These are phyloP conservation scores for Agrypnia vestita DNA, from an alignment of 1,140 invertebrate genomes.

Conservation along the genomic window DNA sequence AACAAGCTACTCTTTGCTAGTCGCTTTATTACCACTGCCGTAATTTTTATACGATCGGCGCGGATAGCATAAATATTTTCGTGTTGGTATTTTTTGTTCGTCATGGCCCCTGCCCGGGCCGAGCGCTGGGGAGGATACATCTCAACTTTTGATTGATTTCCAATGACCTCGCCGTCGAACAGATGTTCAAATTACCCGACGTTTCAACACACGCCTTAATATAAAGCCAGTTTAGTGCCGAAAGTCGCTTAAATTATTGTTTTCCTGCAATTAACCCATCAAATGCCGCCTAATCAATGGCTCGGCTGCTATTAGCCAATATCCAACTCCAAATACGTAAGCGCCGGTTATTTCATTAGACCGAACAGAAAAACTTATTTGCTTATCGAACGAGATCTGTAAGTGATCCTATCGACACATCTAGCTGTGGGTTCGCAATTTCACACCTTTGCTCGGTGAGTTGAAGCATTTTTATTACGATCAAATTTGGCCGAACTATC, in stretches of 20 bases:
- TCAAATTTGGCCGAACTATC: neutral
- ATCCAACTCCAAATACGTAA: constrained; percentile 21
- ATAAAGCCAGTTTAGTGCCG: neutral
- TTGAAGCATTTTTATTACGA: too few relatives aligned
- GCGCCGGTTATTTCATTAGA: constrained; percentile 12
- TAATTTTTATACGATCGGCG: too few relatives aligned
- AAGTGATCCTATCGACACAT: constrained; percentile 1
- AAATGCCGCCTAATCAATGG: constrained; percentile 27
- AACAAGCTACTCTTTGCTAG: too few relatives aligned
- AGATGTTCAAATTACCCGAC: constrained; percentile 24
- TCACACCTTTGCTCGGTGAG: neutral
- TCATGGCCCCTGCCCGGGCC: too few relatives aligned
- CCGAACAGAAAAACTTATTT: neutral
- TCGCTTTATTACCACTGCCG: too few relatives aligned
- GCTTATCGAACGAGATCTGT: constrained; percentile 7
- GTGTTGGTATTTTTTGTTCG: too few relatives aligned
- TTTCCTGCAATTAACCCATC: constrained; percentile 26
- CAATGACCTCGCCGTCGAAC: constrained; percentile 25
- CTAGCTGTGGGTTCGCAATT: neutral
- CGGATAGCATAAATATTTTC: too few relatives aligned
- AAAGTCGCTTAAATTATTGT: constrained; percentile 27
- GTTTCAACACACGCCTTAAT: constrained; percentile 23
- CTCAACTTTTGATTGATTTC: constrained; percentile 35
- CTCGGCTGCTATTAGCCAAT: neutral
- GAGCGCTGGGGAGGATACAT: constrained; percentile 3